These are phyloP conservation scores for Melanotaenia nigrans DNA, from an alignment of 2,797 vertebrate species.

Conservation along the genomic window DNA sequence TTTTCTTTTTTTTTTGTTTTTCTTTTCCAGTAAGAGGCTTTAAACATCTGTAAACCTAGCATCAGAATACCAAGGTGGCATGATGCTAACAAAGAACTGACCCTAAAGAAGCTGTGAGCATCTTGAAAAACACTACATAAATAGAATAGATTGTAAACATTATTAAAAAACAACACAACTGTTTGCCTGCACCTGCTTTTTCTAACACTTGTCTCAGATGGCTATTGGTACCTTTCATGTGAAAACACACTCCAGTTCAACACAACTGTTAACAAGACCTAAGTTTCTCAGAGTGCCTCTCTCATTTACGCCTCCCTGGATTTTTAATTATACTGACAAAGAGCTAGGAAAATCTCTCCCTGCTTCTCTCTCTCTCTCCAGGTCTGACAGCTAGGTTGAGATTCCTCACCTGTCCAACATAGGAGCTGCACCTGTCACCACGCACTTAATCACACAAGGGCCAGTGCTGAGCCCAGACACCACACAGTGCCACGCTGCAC, in stretches of 20 bases:
- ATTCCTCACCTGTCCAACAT: slow-evolving; percentile 87
- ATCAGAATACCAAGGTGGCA: background rate
- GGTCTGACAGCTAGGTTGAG: slow-evolving; percentile 84
- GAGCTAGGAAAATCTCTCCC: slow-evolving; percentile 68
- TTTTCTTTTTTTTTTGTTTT: background rate
- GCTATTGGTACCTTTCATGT: slow-evolving; percentile 48
- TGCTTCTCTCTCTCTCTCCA: slow-evolving; percentile 51
- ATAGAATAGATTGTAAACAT: slow-evolving; percentile 2
- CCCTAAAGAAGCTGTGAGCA: slow-evolving; percentile 7
- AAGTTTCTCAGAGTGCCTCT: slow-evolving; percentile 80
- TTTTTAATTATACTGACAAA: slow-evolving; percentile 85
- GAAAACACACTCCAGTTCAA: slow-evolving; percentile 65
- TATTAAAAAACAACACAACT: background rate
- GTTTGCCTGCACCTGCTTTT: background rate
- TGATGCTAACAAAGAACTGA: background rate
- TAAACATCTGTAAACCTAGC: background rate
- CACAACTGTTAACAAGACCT: slow-evolving; percentile 75
- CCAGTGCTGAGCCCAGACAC: slow-evolving; percentile 75
- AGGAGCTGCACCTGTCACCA: slow-evolving; percentile 85
- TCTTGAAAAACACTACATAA: slow-evolving; percentile 5
- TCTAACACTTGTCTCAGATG: slow-evolving; percentile 20
- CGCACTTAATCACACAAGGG: slow-evolving; percentile 86
- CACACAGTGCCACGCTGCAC: slow-evolving; percentile 53
- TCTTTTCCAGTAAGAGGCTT: background rate
- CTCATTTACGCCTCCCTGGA: slow-evolving; percentile 80